Evolutionary conservation across 2,113 vertebrate genomes (phyloP), one percentile per base, ranked within the genome.

Genomic region (Platycercus adscitus): DNA sequence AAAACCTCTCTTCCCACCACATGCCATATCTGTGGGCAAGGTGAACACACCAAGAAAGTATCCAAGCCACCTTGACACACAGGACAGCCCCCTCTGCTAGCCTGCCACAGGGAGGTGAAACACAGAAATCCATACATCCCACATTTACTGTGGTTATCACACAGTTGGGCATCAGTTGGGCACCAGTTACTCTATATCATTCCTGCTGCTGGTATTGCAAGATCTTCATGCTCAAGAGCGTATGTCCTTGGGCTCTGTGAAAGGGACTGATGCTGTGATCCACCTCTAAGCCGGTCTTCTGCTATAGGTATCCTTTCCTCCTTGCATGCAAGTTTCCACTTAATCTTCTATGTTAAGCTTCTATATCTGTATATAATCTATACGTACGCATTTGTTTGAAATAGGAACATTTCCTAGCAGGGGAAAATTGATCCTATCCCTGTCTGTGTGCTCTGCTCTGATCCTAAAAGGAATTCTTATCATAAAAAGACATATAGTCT

Each of bases 201-300:
- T 89, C 41, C 60, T 52, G 35, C 7, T 81, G 53, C 53, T 70
- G 60, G 44, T 65, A 7, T 33, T 31, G 41, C 18, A 15, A 78
- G 35, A 15, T 47, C 41, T 56, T 47, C 0, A 0, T 43, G 35
- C 26, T 78, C 0, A 0, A 47, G 58, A 63, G n/a, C 1, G 0
- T 35, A 17, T 2, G 0, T 50, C 37, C 16, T 37, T 53, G 26
- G 26, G 18, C 33, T 46, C 31, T 0, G 0, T 18, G 66, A 35
- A 17, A 39, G 37, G 37, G 24, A 11, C 13, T 29, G 33, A 23
- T 60, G 43, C 43, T 75, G 56, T 21, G 29, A 25, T 33, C 47
- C n/a, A 33, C 35, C 29, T 35, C 71, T 52, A 17, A 39, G 17
- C 8, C 50, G 35, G 11, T 50, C 33, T 58, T 68, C 58, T 81